Evolutionary conservation across 2,113 vertebrate genomes (phyloP), one percentile per base, ranked within the genome.

Genomic region (Platichthys stellatus): DNA sequence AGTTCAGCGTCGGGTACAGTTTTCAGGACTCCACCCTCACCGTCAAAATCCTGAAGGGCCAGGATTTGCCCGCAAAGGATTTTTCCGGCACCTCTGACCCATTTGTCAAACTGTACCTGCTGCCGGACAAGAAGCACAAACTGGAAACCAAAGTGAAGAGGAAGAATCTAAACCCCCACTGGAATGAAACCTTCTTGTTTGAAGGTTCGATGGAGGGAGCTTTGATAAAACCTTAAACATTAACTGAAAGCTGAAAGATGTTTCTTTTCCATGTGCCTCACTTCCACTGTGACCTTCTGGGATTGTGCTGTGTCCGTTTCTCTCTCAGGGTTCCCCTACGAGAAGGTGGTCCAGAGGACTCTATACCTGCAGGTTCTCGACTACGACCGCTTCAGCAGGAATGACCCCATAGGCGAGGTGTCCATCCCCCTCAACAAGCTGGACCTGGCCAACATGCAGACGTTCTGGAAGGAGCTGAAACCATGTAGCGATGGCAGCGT

Each of bases 101-200:
- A 28, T 99, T 99, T 0, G 97, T 99, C 86, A 99, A 99, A 95
- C 96, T 99, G 88, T 99, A 99, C 90, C 95, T 99, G 89, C 96
- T 99, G 77, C 98, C 98, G 0, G 98, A 99, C 93, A 99, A 99
- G 94, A 99, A 99, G 95, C 96, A 99, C 96, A 99, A 98, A 93
- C 85, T 99, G 92, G 98, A 99, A 94, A 99, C 98, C 88, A 99
- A 99, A 95, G 97, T 99, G 82, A 99, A 99, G 93, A 92, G 98
- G 84, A 99, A 99, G 95, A 99, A 99, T 92, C 95, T 99, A 74
- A 99, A 99, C 77, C 98, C 98, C 0, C 97, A 99, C 89, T 99
- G 98, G 98, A 99, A 99, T 0, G 98, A 99, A 93, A 99, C 98
- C 67, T 99, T 99, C 89, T 95, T 99, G 73, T 99, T 99, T 0